These are phyloP conservation scores for Siniperca chuatsi DNA, from an alignment of 2,113 vertebrate species.

Conservation along the genomic window DNA sequence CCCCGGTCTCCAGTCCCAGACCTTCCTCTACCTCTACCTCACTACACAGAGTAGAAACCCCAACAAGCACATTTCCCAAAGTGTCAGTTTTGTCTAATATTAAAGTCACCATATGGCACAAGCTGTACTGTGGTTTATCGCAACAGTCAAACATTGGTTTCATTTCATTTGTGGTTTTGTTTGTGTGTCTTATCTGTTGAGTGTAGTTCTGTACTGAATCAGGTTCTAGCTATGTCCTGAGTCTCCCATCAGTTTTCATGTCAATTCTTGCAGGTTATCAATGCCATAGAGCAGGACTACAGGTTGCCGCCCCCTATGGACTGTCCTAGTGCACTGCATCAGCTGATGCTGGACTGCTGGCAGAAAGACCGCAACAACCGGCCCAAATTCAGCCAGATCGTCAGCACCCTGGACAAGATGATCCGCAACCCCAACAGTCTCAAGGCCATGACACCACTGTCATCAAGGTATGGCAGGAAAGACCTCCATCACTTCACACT, in stretches of 20 bases:
- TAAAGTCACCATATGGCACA: background rate
- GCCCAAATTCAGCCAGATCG: constrained; percentile 95
- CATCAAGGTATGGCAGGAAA: constrained; percentile 87
- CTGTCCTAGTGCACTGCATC: constrained; percentile 93
- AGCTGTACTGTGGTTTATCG: background rate
- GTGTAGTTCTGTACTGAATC: background rate
- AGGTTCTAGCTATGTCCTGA: background rate
- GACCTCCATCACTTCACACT: background rate
- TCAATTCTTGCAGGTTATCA: constrained; percentile 88
- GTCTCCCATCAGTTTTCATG: background rate
- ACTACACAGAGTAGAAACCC: background rate
- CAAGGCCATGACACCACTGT: constrained; percentile 93
- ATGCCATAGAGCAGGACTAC: constrained; percentile 97
- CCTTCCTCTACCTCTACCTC: background rate
- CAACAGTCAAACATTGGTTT: background rate
- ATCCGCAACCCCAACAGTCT: constrained; percentile 95
- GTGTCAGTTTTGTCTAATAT: background rate
- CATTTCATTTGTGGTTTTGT: background rate
- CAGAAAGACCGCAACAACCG: constrained; percentile 96
- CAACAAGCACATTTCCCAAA: background rate
- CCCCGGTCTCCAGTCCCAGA: background rate
- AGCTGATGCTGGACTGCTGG: constrained; percentile 98
- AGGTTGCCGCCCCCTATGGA: constrained; percentile 95
- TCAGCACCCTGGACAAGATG: constrained; percentile 97
- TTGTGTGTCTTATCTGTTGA: background rate